Conservation (phyloP, 2,888 invertebrate genomes). For the Crematogaster levior region DNA sequence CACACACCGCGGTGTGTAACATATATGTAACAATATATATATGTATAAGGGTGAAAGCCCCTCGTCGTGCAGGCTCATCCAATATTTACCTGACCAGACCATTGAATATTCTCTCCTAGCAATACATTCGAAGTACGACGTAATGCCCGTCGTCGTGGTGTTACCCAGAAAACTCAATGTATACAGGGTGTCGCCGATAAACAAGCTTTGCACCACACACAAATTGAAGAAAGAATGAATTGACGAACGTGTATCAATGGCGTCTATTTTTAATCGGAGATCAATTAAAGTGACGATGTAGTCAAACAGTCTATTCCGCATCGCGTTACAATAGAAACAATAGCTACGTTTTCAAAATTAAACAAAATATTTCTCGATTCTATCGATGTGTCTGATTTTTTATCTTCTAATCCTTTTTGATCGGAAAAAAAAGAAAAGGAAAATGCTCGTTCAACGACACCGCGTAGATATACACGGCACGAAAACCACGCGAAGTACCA, state of each 20-base stretch:
- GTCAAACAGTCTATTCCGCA: neutral
- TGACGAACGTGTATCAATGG: neutral
- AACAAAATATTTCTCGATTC: neutral
- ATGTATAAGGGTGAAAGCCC: conserved; percentile 21
- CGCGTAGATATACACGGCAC: conserved; percentile 44
- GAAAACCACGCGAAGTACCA: conserved; percentile 57
- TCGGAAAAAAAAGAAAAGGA: neutral
- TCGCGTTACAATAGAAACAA: neutral
- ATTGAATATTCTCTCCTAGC: conserved; percentile 81
- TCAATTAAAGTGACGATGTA: neutral
- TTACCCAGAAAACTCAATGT: conserved; percentile 1
- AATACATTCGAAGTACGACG: conserved; percentile 79
- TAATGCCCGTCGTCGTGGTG: conserved; percentile 71
- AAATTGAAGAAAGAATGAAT: neutral
- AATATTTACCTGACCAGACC: conserved; percentile 82
- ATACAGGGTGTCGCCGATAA: conserved; percentile 40
- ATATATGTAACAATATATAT: conserved; percentile 24
- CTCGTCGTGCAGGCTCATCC: conserved; percentile 76
- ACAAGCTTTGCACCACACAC: neutral
- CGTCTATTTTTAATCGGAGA: neutral
- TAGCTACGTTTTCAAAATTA: neutral
- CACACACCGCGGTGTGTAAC: neutral
- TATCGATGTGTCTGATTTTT: neutral
- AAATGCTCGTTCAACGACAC: conserved; percentile 37
- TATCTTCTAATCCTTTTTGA: neutral